Evolutionary conservation across 2,113 vertebrate species (phyloP).

Genomic region (Smithornis capensis): DNA sequence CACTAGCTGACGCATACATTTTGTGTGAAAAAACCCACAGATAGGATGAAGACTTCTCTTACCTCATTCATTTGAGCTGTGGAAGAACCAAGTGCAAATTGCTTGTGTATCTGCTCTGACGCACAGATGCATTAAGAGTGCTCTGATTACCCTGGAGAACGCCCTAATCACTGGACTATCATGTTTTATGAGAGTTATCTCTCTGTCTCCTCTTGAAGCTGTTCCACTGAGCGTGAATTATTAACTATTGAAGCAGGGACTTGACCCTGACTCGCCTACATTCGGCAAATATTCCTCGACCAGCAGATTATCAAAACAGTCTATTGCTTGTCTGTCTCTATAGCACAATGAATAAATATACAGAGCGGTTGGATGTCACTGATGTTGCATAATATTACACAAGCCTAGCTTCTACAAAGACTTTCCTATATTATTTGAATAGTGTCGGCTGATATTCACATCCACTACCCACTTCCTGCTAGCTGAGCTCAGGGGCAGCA

Average conservation of each 20-base stretch:
- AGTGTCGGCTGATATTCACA: too few species aligned
- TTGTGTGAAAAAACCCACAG: background rate
- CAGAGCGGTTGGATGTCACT: background rate
- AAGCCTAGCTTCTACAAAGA: background rate
- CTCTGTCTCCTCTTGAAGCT: background rate
- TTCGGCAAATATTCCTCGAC: background rate
- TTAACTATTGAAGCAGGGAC: background rate
- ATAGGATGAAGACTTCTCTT: background rate
- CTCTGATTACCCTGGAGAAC: background rate
- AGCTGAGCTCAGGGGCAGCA: rapidly evolving
- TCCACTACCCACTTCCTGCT: background rate
- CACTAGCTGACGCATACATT: background rate
- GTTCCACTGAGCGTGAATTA: background rate
- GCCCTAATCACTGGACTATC: background rate
- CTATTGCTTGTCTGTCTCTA: background rate
- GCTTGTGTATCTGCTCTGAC: background rate
- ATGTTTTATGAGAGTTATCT: background rate
- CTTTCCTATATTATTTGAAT: background rate
- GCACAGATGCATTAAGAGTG: rapidly evolving
- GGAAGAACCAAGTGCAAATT: background rate
- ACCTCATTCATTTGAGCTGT: background rate
- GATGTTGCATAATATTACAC: background rate
- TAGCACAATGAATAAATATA: background rate
- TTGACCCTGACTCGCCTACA: background rate
- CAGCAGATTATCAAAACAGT: background rate